Percentiles rank a stretch among this genome's conserved stretches.
Evolutionary conservation across 2,888 invertebrate species (phyloP).

Genomic region (Lepidocyrtoides sp.): DNA sequence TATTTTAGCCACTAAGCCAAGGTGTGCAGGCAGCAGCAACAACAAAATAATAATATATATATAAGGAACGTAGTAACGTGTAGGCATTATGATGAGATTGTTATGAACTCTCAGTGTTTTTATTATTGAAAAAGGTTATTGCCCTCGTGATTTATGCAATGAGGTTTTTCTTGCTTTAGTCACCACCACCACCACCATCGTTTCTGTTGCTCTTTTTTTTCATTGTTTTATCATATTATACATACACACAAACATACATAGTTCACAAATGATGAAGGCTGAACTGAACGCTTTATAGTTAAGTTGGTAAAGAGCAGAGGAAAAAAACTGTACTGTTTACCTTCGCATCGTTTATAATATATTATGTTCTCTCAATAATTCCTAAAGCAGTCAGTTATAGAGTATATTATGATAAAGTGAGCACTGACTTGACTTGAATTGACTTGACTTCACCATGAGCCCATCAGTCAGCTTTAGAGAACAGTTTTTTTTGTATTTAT

Average conservation of each 20-base stretch:
- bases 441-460: no score
- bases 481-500: slow-evolving; percentile 34
- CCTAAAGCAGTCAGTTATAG: background rate
- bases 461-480: background rate
- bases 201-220: slow-evolving; percentile 33
- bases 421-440: no score
- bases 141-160: slow-evolving; percentile 81
- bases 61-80: background rate
- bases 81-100: background rate
- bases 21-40: slow-evolving; percentile 62
- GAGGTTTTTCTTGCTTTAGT: slow-evolving; percentile 78
- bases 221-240: background rate
- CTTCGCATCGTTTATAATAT: slow-evolving; percentile 71
- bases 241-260: no score
- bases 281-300: slow-evolving; percentile 37
- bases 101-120: slow-evolving; percentile 58
- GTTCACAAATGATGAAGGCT: slow-evolving; percentile 49
- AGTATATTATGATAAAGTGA: no score
- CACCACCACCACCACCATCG: slow-evolving; percentile 10
- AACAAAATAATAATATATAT: background rate
- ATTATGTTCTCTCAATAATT: background rate
- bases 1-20: slow-evolving; percentile 46
- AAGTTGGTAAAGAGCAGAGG: background rate
- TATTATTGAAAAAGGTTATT: slow-evolving; percentile 80
- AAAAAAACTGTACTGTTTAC: slow-evolving; percentile 68